phyloP scores from a whole-genome alignment of 2,113 vertebrate genomes.

The Hydropotes inermis region DNA sequence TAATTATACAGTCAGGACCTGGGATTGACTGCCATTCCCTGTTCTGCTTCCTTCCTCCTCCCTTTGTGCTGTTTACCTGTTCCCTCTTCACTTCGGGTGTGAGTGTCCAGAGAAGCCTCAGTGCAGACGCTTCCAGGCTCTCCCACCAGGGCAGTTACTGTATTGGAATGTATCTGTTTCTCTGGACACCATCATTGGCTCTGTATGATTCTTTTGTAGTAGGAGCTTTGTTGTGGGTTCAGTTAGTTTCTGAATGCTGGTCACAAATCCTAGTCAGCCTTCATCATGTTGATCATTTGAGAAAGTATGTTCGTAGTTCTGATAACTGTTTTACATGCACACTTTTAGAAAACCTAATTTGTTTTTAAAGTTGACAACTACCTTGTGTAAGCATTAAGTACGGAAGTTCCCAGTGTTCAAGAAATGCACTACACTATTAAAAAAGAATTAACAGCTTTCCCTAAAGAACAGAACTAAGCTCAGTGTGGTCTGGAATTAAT shows the following conservation, averaged over 20 bases:
- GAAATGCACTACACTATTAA: conserved; percentile 3
- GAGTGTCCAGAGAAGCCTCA: neutral
- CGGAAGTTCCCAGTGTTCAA: neutral
- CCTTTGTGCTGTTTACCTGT: neutral
- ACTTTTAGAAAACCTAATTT: neutral
- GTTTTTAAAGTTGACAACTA: conserved; percentile 31
- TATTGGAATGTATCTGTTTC: neutral
- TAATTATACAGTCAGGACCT: neutral
- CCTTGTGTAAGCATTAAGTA: conserved; percentile 28
- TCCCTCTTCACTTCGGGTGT: neutral
- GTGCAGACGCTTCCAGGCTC: no score
- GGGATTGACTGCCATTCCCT: rapidly evolving
- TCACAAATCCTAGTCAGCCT: neutral
- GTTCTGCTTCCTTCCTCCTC: neutral
- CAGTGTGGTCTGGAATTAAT: conserved; percentile 29
- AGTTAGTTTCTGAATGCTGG: neutral
- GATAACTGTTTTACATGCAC: neutral
- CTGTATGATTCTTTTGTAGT: neutral
- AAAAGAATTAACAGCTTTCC: conserved; percentile 64
- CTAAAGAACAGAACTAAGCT: conserved; percentile 54
- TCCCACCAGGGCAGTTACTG: no score
- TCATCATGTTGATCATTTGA: no score
- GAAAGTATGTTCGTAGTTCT: neutral
- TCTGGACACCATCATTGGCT: neutral
- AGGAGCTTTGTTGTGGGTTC: neutral